Conservation (phyloP, 1,140 invertebrate species). For the Drosophila novamexicana region DNA sequence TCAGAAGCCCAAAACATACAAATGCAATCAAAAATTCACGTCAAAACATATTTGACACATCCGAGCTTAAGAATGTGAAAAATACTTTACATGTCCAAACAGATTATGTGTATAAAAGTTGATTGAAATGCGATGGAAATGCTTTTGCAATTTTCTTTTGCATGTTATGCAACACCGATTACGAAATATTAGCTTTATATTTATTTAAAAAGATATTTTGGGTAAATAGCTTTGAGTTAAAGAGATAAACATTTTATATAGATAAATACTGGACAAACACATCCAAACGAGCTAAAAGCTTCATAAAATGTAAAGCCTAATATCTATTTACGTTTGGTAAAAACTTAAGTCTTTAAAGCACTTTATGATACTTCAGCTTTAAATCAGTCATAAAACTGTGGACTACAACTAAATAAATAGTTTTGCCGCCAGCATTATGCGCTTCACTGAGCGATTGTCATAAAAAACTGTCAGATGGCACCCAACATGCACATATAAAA, state of each 20-base stretch:
- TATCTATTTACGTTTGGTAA: too few relatives aligned
- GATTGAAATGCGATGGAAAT: background rate
- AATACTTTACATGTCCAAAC: background rate
- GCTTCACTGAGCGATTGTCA: constrained; percentile 27
- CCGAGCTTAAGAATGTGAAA: background rate
- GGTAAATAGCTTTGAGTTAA: background rate
- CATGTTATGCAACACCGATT: background rate
- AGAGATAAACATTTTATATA: background rate
- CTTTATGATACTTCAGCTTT: background rate
- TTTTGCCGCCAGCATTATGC: constrained; percentile 17
- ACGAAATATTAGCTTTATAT: background rate
- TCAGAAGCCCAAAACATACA: constrained; percentile 10
- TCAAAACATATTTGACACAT: background rate
- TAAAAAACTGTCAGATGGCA: constrained; percentile 2
- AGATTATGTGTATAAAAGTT: background rate
- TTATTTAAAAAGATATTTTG: background rate
- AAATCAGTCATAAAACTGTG: constrained; percentile 5
- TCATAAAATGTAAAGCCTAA: too few relatives aligned
- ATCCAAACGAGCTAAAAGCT: too few relatives aligned
- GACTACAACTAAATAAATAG: constrained; percentile 3
- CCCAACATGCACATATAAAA: constrained; percentile 11
- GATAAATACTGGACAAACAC: too few relatives aligned
- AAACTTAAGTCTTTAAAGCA: background rate
- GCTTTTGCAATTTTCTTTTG: background rate
- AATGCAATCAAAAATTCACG: background rate